Base-by-base conservation (phyloP, 1,140 invertebrate species). In the Capitella teleta region DNA sequence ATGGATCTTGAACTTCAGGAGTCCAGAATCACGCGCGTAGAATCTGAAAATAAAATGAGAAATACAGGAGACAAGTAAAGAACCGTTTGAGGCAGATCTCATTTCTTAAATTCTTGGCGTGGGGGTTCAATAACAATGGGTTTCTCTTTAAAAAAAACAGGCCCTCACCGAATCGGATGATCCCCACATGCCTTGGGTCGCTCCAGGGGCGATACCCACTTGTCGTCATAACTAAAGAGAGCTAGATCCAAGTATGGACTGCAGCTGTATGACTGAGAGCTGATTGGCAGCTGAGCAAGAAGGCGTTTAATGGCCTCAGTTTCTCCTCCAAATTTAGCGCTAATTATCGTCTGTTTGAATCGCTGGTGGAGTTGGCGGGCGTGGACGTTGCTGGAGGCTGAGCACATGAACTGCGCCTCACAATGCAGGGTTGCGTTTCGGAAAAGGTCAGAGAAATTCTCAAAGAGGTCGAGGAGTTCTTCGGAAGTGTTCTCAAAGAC, bases 201-300 rank as follows among this genome's bases (percentile, higher is more conserved):
- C 72, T 96, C 92, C 82, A 95, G 84, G 40, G 88, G 83, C 1
- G 91, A 94, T 0, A 98, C 85, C 82, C 87, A 90, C 68, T 94
- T 92, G 66, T 96, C 90, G 67, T 96, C 91, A 66, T 96, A 97
- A 63, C 83, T 91, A 67, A 96, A 98, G 3, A 96, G 74, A 1
- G 86, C 83, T 45, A 91, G 76, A 70, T 96, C 91, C 14, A 98
- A 75, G 69, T 96, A 97, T 1, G 92, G 93, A 34, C 88, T 91
- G 55, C 82, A 82, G 52, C 85, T 90, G 60, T 87, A 95, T 1
- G 87, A 92, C 70, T 98, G 92, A 5, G 90, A 86, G 72, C 87
- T 92, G 43, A 97, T 91, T 0, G 93, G 93, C 48, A 98, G 76
- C 70, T 92, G 88, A 25, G 87, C 86, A 54, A 96, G 75, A 38